Conservation (phyloP, 2,113 vertebrate genomes). For the Mirounga angustirostris region DNA sequence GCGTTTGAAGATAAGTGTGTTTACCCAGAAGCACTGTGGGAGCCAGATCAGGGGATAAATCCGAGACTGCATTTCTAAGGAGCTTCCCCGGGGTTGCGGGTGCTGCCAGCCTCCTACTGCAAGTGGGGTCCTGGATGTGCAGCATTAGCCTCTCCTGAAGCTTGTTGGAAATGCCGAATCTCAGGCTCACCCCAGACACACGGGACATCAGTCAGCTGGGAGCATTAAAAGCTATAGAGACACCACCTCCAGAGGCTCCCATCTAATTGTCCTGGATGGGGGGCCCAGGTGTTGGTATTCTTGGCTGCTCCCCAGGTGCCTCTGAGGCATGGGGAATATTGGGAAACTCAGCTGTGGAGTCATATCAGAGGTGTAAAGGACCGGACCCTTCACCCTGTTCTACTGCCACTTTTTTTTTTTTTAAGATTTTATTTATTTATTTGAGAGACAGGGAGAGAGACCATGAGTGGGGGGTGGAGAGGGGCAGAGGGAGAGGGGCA, state of each 20-base stretch:
- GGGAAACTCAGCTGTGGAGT: not conserved
- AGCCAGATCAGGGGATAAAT: not conserved
- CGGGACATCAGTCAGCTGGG: not conserved
- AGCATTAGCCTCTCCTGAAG: not conserved
- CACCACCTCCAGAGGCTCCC: not conserved
- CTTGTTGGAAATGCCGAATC: not conserved
- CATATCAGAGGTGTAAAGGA: not conserved
- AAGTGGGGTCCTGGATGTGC: not conserved
- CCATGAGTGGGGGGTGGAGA: not conserved
- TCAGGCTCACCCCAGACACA: not conserved
- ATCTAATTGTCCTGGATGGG: not conserved
- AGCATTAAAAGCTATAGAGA: not conserved
- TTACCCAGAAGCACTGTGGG: not conserved
- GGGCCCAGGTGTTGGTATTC: not conserved
- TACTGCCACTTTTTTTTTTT: not conserved
- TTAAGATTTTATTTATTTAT: not conserved
- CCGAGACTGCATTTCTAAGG: not conserved
- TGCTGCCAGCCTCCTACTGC: not conserved
- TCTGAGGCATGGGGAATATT: rapidly evolving
- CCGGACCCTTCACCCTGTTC: not conserved
- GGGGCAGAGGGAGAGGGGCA: not conserved
- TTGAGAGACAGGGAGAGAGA: not conserved
- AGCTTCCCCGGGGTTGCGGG: rapidly evolving
- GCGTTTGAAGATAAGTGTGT: not conserved
- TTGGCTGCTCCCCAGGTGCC: not conserved